Evolutionary conservation across 2,113 vertebrate species (phyloP).

Genomic region (Cavia aperea): DNA sequence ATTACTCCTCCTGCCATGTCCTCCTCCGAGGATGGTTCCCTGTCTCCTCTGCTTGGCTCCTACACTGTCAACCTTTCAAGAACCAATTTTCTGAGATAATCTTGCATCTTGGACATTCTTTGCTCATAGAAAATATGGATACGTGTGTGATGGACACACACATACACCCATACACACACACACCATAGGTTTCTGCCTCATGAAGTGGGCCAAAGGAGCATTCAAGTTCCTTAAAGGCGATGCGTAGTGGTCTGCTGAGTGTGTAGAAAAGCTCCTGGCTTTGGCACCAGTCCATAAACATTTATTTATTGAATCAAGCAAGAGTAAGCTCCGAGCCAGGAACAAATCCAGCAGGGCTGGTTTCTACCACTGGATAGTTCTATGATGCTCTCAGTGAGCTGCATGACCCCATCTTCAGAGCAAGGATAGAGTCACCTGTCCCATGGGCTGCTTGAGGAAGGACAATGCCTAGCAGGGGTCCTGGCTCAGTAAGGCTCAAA

Average conservation of each 20-base stretch:
- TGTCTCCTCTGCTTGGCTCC: accelerated
- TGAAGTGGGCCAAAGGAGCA: background rate
- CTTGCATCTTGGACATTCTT: background rate
- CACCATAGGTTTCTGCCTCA: background rate
- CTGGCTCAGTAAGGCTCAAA: no score
- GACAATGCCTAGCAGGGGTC: background rate
- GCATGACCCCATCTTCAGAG: background rate
- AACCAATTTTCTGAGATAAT: background rate
- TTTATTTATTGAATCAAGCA: background rate
- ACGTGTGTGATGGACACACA: background rate
- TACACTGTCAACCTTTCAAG: background rate
- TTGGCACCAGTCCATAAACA: background rate
- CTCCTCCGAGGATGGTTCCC: background rate
- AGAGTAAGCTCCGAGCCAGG: background rate
- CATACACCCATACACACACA: background rate
- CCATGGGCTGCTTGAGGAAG: background rate
- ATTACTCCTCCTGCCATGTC: background rate
- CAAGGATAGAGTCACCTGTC: background rate
- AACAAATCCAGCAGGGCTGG: background rate
- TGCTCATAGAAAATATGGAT: background rate
- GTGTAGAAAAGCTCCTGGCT: background rate
- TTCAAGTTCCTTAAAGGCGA: background rate
- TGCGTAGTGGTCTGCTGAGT: background rate
- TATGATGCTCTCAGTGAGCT: background rate
- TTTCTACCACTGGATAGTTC: background rate